phyloP scores from a whole-genome alignment of 2,888 invertebrate genomes.

The Ectemnius lituratus region DNA sequence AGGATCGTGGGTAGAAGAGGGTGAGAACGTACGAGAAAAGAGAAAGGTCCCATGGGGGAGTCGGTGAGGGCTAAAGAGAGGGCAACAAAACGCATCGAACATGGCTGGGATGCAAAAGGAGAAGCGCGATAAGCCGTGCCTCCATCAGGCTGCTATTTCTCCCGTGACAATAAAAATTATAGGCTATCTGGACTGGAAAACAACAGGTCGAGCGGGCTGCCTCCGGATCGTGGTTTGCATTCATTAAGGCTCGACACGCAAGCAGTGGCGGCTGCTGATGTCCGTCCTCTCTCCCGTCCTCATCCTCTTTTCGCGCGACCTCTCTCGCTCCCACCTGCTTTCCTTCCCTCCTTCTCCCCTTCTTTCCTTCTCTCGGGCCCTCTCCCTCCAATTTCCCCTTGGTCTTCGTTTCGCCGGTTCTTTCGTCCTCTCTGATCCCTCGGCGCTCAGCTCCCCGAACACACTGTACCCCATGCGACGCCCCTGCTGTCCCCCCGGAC shows the following conservation, averaged over 20 bases:
- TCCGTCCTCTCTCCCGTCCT: constrained; percentile 45
- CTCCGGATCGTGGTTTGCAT: constrained; percentile 81
- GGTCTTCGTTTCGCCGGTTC: constrained; percentile 30
- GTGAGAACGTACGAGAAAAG: constrained; percentile 34
- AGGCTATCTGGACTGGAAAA: constrained; percentile 82
- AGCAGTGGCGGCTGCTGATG: constrained; percentile 74
- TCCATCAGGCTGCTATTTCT: constrained; percentile 81
- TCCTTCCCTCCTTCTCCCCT: constrained; percentile 23
- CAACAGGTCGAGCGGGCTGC: constrained; percentile 79
- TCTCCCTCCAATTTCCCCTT: constrained; percentile 24
- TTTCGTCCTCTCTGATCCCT: constrained; percentile 49
- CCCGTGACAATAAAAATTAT: constrained; percentile 83
- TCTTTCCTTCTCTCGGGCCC: constrained; percentile 18
- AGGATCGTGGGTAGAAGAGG: constrained; percentile 37
- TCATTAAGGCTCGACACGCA: constrained; percentile 80
- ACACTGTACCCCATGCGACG: constrained; percentile 60
- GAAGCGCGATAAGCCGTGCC: constrained; percentile 75
- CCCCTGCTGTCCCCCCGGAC: constrained; percentile 50
- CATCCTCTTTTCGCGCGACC: constrained; percentile 32
- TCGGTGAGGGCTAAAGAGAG: constrained; percentile 63
- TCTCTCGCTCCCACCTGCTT: constrained; percentile 28
- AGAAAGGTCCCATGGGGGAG: constrained; percentile 25
- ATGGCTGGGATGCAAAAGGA: constrained; percentile 73
- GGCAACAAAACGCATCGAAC: constrained; percentile 74
- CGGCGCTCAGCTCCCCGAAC: constrained; percentile 44